phyloP scores from a whole-genome alignment of 2,113 vertebrate species.

The Clarias magur region DNA sequence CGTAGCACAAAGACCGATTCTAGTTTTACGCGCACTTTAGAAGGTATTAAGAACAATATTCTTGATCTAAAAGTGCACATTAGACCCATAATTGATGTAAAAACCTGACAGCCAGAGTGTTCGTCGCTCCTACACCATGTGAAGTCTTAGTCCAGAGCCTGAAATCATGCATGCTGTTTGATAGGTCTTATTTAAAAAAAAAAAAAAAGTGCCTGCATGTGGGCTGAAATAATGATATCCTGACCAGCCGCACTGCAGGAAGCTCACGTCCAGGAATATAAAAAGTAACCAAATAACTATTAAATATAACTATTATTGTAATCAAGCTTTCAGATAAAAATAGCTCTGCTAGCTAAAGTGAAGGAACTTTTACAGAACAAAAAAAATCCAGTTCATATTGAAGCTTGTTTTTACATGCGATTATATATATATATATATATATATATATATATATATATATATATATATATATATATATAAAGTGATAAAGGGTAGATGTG shows the following conservation, averaged over 20 bases:
- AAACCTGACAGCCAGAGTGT: neutral
- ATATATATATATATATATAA: too few species aligned
- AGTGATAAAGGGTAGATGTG: neutral
- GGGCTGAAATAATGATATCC: conserved; percentile 6
- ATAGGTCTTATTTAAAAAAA: too few species aligned
- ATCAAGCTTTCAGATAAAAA: neutral
- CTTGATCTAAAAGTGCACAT: neutral
- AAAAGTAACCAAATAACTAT: neutral
- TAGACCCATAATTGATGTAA: neutral
- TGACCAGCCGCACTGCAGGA: neutral
- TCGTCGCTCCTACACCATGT: neutral
- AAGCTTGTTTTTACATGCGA: neutral
- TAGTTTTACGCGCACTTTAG: neutral
- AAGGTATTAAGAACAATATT: neutral
- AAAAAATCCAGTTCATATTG: neutral
- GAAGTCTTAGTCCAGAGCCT: neutral
- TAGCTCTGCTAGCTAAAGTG: neutral
- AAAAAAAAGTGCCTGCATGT: neutral
- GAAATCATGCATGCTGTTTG: neutral
- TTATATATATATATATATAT: too few species aligned
- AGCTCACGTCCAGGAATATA: neutral
- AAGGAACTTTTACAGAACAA: neutral
- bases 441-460: too few species aligned
- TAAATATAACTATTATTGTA: neutral
- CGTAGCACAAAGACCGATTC: neutral